Evolutionary conservation across 2,113 vertebrate species (phyloP), one percentile per base, ranked within the genome.

Genomic region (Ammospiza nelsoni): DNA sequence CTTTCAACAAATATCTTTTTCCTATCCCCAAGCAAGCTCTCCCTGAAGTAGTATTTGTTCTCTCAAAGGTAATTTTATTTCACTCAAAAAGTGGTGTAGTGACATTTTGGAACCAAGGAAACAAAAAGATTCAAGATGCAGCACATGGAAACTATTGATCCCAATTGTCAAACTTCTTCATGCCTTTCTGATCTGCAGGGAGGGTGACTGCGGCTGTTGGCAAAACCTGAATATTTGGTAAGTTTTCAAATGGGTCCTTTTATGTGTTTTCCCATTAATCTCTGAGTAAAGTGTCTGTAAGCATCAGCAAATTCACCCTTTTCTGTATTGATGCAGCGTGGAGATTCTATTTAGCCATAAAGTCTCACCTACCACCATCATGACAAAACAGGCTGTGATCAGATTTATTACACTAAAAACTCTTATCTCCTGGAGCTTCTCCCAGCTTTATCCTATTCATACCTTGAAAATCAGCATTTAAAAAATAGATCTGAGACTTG

Each of bases 301-400:
- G 13, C 39, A 80, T 61, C 39, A 76, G 14, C 15, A 80, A 89
- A 84, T 73, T 55, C 8, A 44, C 21, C 31, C 5, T 94, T 90
- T 77, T 65, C 49, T 1, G 2, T 61, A 46, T 3, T 68, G 52
- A 59, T 69, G 35, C 44, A 87, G 13, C 19, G 29, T 67, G 63
- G 73, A 76, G 29, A 87, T 57, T 81, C 55, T 73, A 5, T 48
- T 83, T 14, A 65, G 23, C 49, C 59, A 77, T 71, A 20, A 81
- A 74, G 35, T 71, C 14, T 74, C 41, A 71, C 48, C n/a, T n/a
- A 8, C 37, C 8, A 2, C 0, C 1, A 71, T 8, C 68, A n/a
- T n/a, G 15, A 43, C 18, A 78, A 62, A 76, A 81, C 2, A 54
- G 44, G 18, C 62, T 79, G 8, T 72, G 52, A 43, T 90, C 31